Percentiles rank a stretch among this genome's conserved stretches.
Evolutionary conservation across 2,113 vertebrate genomes (phyloP).

Genomic region (Elgaria multicarinata): DNA sequence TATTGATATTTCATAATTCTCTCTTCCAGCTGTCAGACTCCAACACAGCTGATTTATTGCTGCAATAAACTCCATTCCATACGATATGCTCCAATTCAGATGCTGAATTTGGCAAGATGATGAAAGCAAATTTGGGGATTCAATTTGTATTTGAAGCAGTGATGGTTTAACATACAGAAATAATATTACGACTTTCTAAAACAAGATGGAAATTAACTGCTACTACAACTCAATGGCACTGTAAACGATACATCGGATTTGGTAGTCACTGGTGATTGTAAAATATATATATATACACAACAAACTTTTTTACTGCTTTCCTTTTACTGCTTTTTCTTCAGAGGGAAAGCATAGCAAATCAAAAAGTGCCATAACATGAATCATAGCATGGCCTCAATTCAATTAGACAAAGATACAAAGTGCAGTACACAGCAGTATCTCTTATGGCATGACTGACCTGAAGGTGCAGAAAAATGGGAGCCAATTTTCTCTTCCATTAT

Average conservation of each 20-base stretch:
- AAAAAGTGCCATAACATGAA: neutral
- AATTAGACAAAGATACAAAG: constrained; percentile 26
- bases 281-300: neutral
- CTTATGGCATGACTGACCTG: constrained; percentile 19
- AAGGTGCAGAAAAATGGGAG: constrained; percentile 27
- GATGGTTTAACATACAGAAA: constrained; percentile 33
- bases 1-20: constrained; percentile 1
- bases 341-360: constrained; percentile 19
- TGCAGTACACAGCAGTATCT: neutral
- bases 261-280: neutral
- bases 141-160: constrained; percentile 36
- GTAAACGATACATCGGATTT: neutral
- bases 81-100: constrained; percentile 19
- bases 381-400: constrained; percentile 21
- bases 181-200: neutral
- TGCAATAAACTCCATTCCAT: constrained; percentile 9
- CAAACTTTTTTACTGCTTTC: neutral
- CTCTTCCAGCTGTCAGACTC: constrained; percentile 29
- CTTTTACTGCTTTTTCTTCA: constrained; percentile 37
- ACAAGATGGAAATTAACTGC: constrained; percentile 18
- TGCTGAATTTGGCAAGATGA: constrained; percentile 17
- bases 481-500: constrained; percentile 30
- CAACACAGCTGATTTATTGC: neutral
- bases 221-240: constrained; percentile 2
- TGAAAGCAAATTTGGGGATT: constrained; percentile 28